phyloP scores from a whole-genome alignment of 2,113 vertebrate genomes.

The Mesocricetus auratus region DNA sequence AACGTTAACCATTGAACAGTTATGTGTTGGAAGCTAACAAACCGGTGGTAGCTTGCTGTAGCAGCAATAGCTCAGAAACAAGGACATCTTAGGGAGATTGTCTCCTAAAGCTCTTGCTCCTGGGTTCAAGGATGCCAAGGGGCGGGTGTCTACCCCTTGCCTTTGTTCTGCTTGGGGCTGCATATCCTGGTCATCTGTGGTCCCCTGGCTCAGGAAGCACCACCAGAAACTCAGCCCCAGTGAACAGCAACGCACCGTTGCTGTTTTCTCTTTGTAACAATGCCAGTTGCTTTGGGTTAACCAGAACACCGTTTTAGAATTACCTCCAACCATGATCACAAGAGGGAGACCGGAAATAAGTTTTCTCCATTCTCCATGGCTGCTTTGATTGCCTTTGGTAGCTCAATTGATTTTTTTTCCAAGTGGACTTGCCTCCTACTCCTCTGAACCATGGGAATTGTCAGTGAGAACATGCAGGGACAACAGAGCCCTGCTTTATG shows the following conservation, averaged over 20 bases:
- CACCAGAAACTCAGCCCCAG: not conserved
- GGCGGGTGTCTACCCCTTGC: not conserved
- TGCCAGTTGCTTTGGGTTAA: not conserved
- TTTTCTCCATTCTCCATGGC: not conserved
- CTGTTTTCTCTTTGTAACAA: not conserved
- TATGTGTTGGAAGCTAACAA: not conserved
- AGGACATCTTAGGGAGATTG: not conserved
- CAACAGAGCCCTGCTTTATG: not conserved
- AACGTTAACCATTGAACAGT: not conserved
- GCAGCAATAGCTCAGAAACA: not conserved
- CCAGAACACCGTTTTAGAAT: slow-evolving; percentile 58
- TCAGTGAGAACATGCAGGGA: not conserved
- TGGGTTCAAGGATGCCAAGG: not conserved
- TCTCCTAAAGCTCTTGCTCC: not conserved
- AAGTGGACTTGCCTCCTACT: not conserved
- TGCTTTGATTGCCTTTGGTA: not conserved
- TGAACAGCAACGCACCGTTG: not conserved
- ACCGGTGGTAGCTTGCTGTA: not conserved
- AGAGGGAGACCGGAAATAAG: slow-evolving; percentile 24
- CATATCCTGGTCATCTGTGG: not conserved
- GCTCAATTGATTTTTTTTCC: slow-evolving; percentile 10
- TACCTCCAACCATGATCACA: not conserved
- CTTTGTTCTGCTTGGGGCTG: not conserved
- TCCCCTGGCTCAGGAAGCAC: not conserved
- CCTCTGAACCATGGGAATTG: not conserved